These are phyloP conservation scores for Brassicogethes aeneus DNA, from an alignment of 2,888 invertebrate species.

Conservation along the genomic window DNA sequence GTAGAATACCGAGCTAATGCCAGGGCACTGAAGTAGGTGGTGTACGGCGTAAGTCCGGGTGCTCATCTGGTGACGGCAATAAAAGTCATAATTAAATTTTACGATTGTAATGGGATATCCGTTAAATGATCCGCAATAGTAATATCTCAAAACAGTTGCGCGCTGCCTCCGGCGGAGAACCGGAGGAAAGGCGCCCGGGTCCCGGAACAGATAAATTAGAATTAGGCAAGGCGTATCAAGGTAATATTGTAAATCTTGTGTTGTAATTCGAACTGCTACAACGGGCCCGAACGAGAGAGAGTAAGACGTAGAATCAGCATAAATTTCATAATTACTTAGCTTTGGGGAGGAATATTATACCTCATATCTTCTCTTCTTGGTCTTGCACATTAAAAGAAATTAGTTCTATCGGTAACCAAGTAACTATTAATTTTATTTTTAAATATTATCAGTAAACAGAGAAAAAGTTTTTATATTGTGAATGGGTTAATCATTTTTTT, in stretches of 20 bases:
- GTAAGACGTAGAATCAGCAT: slow-evolving; percentile 47
- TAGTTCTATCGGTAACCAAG: too few relatives aligned
- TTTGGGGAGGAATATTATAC: slow-evolving; percentile 31
- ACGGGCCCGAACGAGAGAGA: slow-evolving; percentile 33
- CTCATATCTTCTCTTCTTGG: too few relatives aligned
- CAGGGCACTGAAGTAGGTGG: too few relatives aligned
- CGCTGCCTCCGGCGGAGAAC: slow-evolving; percentile 11
- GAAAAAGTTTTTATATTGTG: too few relatives aligned
- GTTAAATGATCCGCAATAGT: slow-evolving; percentile 31
- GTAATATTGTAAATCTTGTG: slow-evolving; percentile 46
- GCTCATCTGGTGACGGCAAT: slow-evolving; percentile 26
- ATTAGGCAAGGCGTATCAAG: slow-evolving; percentile 43
- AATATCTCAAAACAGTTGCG: slow-evolving; percentile 31
- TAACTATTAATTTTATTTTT: too few relatives aligned
- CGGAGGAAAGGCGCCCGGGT: slow-evolving; percentile 12
- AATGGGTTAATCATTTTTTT: too few relatives aligned
- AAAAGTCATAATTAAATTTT: slow-evolving; percentile 37
- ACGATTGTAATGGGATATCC: slow-evolving; percentile 34
- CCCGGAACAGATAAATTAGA: slow-evolving; percentile 45
- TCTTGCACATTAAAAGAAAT: too few relatives aligned
- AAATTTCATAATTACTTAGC: slow-evolving; percentile 44
- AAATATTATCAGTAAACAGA: too few relatives aligned
- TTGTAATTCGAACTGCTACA: slow-evolving; percentile 42
- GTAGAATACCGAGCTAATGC: too few relatives aligned
- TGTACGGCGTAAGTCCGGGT: neutral